Evolutionary conservation across 1,140 invertebrate species (phyloP).

Genomic region (Cydia strobilella): DNA sequence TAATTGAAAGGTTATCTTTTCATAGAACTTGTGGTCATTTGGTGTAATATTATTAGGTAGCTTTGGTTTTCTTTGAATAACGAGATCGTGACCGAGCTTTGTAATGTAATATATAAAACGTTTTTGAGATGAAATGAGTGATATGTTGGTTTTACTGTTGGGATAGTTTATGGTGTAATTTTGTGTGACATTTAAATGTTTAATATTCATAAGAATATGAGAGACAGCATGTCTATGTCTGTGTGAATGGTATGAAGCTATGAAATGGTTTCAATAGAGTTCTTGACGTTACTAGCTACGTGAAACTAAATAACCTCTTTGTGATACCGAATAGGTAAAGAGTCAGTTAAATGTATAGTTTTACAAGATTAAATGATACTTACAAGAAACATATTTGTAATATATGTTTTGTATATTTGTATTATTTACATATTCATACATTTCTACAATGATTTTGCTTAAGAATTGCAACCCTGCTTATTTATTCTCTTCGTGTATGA

Average conservation of each 20-base stretch:
- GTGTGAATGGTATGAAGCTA: neutral
- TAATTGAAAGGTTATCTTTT: slow-evolving; percentile 75
- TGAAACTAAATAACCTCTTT: neutral
- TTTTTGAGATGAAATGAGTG: slow-evolving; percentile 25
- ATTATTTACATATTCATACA: too few relatives aligned
- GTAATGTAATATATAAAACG: slow-evolving; percentile 20
- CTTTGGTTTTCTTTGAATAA: slow-evolving; percentile 50
- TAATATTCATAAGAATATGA: slow-evolving; percentile 9
- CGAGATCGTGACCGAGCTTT: slow-evolving; percentile 53
- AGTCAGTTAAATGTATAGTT: too few relatives aligned
- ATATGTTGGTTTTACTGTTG: slow-evolving; percentile 11
- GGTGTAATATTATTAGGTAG: slow-evolving; percentile 55
- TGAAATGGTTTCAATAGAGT: neutral
- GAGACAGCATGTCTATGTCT: neutral
- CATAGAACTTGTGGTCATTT: slow-evolving; percentile 70
- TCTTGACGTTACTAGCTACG: neutral
- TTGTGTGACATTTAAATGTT: neutral
- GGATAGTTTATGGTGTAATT: slow-evolving; percentile 16
- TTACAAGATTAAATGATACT: too few relatives aligned
- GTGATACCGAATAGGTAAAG: neutral
- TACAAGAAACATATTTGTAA: too few relatives aligned
- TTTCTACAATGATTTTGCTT: too few relatives aligned
- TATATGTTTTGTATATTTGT: too few relatives aligned
- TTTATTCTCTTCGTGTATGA: too few relatives aligned
- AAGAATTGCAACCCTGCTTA: too few relatives aligned